Percentiles rank a stretch among this genome's conserved stretches.
phyloP scores from a whole-genome alignment of 2,797 vertebrate genomes.

The Brachymystax lenok region DNA sequence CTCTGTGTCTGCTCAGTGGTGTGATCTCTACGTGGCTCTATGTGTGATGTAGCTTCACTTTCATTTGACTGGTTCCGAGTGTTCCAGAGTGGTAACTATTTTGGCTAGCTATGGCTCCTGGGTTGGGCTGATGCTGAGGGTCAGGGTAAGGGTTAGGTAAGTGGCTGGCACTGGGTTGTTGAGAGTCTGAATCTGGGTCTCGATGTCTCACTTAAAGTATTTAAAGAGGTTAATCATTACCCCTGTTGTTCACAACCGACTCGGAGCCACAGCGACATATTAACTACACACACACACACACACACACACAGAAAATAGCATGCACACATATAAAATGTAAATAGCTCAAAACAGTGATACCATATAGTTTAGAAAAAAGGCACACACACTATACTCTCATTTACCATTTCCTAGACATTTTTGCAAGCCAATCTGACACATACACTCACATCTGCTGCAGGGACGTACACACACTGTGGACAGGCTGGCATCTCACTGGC shows the following conservation, averaged over 20 bases:
- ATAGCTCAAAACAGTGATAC: too few relatives aligned
- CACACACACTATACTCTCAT: conserved; percentile 17
- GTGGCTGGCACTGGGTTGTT: neutral
- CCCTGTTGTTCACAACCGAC: neutral
- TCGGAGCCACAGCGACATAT: neutral
- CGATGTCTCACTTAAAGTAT: neutral
- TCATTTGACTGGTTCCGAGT: neutral
- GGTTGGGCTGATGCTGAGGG: neutral
- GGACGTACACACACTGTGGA: conserved; percentile 37
- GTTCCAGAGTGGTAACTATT: too few relatives aligned
- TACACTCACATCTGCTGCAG: conserved; percentile 44
- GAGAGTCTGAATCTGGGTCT: neutral
- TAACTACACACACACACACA: neutral
- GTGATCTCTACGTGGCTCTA: neutral
- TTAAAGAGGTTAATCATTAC: neutral
- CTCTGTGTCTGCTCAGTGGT: neutral
- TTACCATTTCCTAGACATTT: conserved; percentile 42
- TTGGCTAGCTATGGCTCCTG: too few relatives aligned
- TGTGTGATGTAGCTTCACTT: neutral
- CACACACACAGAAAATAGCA: neutral
- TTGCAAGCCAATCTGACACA: conserved; percentile 15
- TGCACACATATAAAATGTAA: too few relatives aligned
- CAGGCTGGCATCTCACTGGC: conserved; percentile 68
- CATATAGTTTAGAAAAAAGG: too few relatives aligned
- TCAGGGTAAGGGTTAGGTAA: neutral